Conservation (phyloP, 1,140 invertebrate species). For the Mya arenaria region DNA sequence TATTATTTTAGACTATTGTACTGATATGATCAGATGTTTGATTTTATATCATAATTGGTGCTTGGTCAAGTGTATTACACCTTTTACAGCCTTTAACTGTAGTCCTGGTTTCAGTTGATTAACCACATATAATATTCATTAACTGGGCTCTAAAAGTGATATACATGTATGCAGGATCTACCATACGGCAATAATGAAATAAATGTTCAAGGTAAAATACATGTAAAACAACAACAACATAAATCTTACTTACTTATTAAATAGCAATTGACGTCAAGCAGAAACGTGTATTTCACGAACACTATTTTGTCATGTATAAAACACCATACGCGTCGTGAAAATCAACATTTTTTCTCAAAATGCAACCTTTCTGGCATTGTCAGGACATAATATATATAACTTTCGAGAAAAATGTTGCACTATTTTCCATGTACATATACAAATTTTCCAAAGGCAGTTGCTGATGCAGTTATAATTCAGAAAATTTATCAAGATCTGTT, state of each 20-base stretch:
- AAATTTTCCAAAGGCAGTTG: not conserved
- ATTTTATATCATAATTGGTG: too few species aligned
- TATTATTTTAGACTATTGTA: too few species aligned
- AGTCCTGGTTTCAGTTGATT: too few species aligned
- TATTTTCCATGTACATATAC: not conserved
- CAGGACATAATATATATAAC: not conserved
- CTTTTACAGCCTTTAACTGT: too few species aligned
- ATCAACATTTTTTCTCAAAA: not conserved
- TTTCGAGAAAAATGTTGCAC: constrained; percentile 24
- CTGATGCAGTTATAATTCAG: not conserved
- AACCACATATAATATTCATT: too few species aligned
- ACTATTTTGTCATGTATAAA: not conserved
- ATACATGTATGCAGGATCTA: not conserved
- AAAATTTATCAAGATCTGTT: constrained; percentile 8
- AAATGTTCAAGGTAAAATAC: not conserved
- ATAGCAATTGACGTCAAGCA: not conserved
- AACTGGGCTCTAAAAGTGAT: too few species aligned
- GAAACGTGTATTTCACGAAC: not conserved
- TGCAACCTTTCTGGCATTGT: not conserved
- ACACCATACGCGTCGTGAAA: constrained; percentile 26
- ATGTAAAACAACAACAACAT: not conserved
- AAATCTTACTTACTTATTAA: not conserved
- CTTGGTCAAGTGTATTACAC: too few species aligned
- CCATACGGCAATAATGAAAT: not conserved
- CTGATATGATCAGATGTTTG: too few species aligned